Evolutionary conservation across 1,140 invertebrate genomes (phyloP).

Genomic region (Drepana arcuata): DNA sequence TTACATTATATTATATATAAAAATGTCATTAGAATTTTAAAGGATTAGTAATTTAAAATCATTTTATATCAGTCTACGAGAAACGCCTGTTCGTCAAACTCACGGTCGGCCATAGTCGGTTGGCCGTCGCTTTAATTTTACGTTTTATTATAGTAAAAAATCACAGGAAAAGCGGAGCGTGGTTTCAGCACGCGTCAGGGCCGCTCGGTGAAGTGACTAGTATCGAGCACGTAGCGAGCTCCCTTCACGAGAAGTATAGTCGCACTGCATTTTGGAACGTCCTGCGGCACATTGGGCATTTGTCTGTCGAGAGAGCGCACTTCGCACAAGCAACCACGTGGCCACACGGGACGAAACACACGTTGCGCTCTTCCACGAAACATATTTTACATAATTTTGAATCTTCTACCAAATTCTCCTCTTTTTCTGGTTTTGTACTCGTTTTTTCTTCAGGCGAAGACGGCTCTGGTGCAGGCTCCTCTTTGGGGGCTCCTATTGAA

Average conservation of each 20-base stretch:
- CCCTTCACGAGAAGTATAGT: conserved; percentile 61
- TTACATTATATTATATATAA: conserved; percentile 51
- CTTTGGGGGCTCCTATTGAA: conserved; percentile 23
- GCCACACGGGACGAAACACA: conserved; percentile 88
- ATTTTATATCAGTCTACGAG: conserved; percentile 32
- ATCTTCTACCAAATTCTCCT: conserved; percentile 37
- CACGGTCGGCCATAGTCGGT: conserved; percentile 16
- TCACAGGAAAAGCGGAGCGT: conserved; percentile 42
- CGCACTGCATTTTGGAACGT: conserved; percentile 67
- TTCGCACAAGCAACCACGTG: conserved; percentile 91
- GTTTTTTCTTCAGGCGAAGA: too few species aligned
- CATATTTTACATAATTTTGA: conserved; percentile 74
- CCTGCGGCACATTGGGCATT: conserved; percentile 89
- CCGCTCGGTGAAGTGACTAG: conserved; percentile 44
- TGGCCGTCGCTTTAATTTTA: conserved; percentile 12
- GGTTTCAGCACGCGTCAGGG: conserved; percentile 45
- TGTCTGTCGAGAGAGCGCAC: conserved; percentile 79
- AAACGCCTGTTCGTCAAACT: conserved; percentile 24
- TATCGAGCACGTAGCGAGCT: conserved; percentile 26
- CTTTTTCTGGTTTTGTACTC: too few species aligned
- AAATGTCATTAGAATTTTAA: conserved; percentile 37
- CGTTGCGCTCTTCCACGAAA: conserved; percentile 85
- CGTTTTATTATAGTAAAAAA: conserved; percentile 28
- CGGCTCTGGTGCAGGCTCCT: conserved; percentile 15
- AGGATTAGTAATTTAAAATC: conserved; percentile 49